Evolutionary conservation across 2,113 vertebrate genomes (phyloP), one percentile per base, ranked within the genome.

Genomic region (Danionella cerebrum): DNA sequence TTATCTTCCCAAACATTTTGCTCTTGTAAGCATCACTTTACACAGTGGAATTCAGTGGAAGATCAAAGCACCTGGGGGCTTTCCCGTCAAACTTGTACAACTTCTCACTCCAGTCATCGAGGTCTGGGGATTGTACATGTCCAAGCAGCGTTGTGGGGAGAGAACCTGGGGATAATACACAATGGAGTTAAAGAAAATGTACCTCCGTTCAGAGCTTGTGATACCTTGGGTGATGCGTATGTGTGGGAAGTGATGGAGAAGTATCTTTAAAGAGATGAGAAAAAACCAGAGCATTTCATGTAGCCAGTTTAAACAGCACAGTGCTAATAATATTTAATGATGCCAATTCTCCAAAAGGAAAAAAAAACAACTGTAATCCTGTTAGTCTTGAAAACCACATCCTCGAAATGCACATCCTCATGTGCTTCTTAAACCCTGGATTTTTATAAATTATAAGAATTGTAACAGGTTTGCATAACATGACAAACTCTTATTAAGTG

Each of bases 101-200:
- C 84, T 94, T 95, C 78, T 68, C 81, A 63, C 90, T 91, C 92
- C 92, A 95, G 48, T 94, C 92, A 60, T 95, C 93, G 13, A 85
- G 86, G 76, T 95, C 93, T 31, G 89, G 92, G 7, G 91, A 89
- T 69, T 52, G 83, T 72, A 95, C 83, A 69, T 84, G 85, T 67
- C 93, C 93, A 51, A 95, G 84, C 3, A 79, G 67, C 2, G 88
- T 89, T 0, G 66, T 84, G 29, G 88, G 90, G 27, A 93, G 86
- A 42, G 88, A 71, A 77, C 91, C 93, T 95, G 64, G 16, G 48
- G 77, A 79, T 51, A 73, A 78, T 27, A 75, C 73, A 65, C 58
- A 60, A 76, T 71, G 48, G 63, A 68, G 53, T 71, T 70, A 73
- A 25, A 64, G 45, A 72, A 31, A 38, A 70, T 44, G 36, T 25